A percentile compares a stretch with the other conserved stretches of the same genome.
phyloP scores from a whole-genome alignment of 1,140 invertebrate genomes.

The Cherax quadricarinatus region DNA sequence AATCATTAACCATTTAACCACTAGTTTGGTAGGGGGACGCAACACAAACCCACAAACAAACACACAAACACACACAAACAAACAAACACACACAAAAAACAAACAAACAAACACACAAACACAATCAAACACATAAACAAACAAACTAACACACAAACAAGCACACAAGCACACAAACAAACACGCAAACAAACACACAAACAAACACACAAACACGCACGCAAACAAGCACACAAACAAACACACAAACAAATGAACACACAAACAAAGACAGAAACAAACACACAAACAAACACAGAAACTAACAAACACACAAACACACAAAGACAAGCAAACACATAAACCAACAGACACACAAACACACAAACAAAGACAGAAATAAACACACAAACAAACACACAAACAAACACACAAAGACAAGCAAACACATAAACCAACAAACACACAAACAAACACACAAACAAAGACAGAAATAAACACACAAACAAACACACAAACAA shows the following conservation, averaged over 20 bases:
- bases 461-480: not conserved
- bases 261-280: no score
- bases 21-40: no score
- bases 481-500: no score
- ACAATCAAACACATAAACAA: not conserved
- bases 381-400: not conserved
- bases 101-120: not conserved
- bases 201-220: not conserved
- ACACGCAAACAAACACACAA: not conserved
- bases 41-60: not conserved
- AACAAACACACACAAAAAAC: conserved; percentile 1
- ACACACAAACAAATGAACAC: not conserved
- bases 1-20: no score
- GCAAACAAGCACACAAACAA: not conserved
- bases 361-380: not conserved
- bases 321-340: not conserved
- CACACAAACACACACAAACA: conserved; percentile 4
- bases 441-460: not conserved
- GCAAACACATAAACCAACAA: not conserved
- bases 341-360: not conserved
- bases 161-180: not conserved
- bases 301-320: not conserved
- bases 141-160: not conserved
- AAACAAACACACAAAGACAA: not conserved
- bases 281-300: not conserved